Percentiles rank a stretch among this genome's conserved stretches.
These are phyloP conservation scores for Philypnodon macrostomus DNA, from an alignment of 2,797 vertebrate species.

Conservation along the genomic window DNA sequence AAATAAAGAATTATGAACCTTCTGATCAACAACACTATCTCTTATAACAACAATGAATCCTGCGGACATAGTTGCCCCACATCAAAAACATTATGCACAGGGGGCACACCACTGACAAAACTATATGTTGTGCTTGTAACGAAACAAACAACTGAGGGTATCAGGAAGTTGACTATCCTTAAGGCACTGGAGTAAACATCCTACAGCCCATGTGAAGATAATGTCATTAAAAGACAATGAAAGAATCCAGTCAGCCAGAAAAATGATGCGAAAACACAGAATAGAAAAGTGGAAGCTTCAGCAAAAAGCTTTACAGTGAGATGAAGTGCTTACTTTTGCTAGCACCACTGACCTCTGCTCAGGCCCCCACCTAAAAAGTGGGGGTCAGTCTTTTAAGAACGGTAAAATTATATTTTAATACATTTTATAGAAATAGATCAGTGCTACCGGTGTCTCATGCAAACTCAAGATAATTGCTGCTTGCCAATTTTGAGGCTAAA, in stretches of 20 bases:
- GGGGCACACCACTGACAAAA: neutral
- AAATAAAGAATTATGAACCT: neutral
- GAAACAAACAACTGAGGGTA: too few species aligned
- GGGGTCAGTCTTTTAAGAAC: conserved; percentile 32
- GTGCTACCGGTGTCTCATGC: conserved; percentile 63
- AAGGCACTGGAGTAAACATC: neutral
- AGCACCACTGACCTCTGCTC: conserved; percentile 64
- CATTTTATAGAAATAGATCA: conserved; percentile 46
- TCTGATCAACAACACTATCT: neutral
- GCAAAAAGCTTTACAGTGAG: conserved; percentile 59
- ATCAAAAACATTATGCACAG: too few species aligned
- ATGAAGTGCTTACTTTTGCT: conserved; percentile 54
- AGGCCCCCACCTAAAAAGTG: conserved; percentile 43
- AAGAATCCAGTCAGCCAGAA: conserved; percentile 47
- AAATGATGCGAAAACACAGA: conserved; percentile 49
- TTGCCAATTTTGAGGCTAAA: conserved; percentile 61
- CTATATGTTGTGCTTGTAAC: neutral
- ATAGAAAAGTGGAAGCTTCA: conserved; percentile 61
- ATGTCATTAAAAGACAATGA: neutral
- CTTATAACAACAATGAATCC: neutral
- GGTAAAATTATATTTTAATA: conserved; percentile 23
- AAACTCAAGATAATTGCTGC: conserved; percentile 57
- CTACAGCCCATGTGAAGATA: conserved; percentile 13
- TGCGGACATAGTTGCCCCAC: too few species aligned
- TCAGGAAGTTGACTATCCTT: conserved; percentile 6